phyloP scores from a whole-genome alignment of 2,888 invertebrate species.

The Drosophila planitibia region DNA sequence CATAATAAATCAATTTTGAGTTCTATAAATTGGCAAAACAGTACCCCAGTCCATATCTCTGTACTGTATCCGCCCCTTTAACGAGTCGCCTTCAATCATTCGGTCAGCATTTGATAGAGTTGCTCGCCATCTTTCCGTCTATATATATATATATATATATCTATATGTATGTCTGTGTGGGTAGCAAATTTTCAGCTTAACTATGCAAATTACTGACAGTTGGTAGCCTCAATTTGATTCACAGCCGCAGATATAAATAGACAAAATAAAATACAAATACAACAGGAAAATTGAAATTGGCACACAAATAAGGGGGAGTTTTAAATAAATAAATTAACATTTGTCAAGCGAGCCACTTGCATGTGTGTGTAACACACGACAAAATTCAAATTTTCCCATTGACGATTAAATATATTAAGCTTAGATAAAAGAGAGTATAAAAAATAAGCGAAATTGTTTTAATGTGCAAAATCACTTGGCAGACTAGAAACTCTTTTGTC shows the following conservation, averaged over 20 bases:
- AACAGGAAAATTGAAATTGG: slow-evolving; percentile 57
- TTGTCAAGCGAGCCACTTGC: slow-evolving; percentile 34
- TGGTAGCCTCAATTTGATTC: slow-evolving; percentile 74
- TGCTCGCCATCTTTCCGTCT: slow-evolving; percentile 38
- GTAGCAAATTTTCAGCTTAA: slow-evolving; percentile 70
- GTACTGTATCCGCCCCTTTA: slow-evolving; percentile 1
- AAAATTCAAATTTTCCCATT: slow-evolving; percentile 28
- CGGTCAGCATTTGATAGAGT: slow-evolving; percentile 48
- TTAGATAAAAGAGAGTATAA: not conserved
- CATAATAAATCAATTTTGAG: slow-evolving; percentile 83
- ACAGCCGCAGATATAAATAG: slow-evolving; percentile 50
- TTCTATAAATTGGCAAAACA: slow-evolving; percentile 72
- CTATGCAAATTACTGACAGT: slow-evolving; percentile 78
- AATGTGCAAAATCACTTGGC: not conserved
- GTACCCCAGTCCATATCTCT: slow-evolving; percentile 24
- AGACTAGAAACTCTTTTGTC: not conserved
- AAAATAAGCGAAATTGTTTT: slow-evolving; percentile 4
- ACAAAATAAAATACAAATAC: slow-evolving; percentile 45
- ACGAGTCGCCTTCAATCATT: slow-evolving; percentile 62
- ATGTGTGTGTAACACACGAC: not conserved
- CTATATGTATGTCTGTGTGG: slow-evolving; percentile 21
- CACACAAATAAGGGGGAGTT: slow-evolving; percentile 59
- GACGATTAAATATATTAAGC: slow-evolving; percentile 48
- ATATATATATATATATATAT: not conserved
- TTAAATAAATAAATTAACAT: slow-evolving; percentile 53